These are phyloP conservation scores for Drosophila prostipennis DNA, from an alignment of 2,888 invertebrate genomes.

Conservation along the genomic window DNA sequence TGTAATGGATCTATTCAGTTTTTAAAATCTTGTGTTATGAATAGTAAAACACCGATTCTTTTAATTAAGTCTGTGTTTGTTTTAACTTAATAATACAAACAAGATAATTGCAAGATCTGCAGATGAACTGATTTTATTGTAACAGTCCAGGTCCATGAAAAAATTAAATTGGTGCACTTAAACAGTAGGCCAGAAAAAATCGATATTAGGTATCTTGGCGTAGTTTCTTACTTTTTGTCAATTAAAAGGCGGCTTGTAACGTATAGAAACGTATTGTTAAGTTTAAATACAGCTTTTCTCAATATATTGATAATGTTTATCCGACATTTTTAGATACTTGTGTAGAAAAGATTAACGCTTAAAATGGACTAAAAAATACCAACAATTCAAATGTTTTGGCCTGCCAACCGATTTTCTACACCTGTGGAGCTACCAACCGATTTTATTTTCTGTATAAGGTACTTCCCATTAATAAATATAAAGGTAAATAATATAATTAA, in stretches of 20 bases:
- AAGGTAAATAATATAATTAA: too few species aligned
- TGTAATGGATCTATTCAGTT: conserved; percentile 12
- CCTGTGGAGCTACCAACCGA: too few species aligned
- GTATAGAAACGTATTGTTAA: not conserved
- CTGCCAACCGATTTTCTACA: too few species aligned
- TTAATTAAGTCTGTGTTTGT: not conserved
- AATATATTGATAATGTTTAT: conserved; percentile 30
- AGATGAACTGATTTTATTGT: not conserved
- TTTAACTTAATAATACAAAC: not conserved
- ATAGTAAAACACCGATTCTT: not conserved
- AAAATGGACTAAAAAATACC: conserved; percentile 18
- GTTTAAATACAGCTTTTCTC: not conserved
- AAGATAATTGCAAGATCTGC: not conserved
- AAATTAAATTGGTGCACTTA: not conserved
- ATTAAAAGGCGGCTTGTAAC: conserved; percentile 1
- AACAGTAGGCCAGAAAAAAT: conserved; percentile 1
- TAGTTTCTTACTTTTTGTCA: conserved; percentile 16
- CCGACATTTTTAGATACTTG: conserved; percentile 26
- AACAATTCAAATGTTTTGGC: not conserved
- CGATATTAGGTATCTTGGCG: conserved; percentile 1
- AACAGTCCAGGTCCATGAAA: not conserved
- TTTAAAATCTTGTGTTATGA: not conserved
- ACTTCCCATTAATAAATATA: too few species aligned
- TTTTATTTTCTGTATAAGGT: too few species aligned
- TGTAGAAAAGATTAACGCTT: not conserved